These are phyloP conservation scores for Stichopus horrens DNA, from an alignment of 53 echinoderm and acorn worm species.

Conservation along the genomic window DNA sequence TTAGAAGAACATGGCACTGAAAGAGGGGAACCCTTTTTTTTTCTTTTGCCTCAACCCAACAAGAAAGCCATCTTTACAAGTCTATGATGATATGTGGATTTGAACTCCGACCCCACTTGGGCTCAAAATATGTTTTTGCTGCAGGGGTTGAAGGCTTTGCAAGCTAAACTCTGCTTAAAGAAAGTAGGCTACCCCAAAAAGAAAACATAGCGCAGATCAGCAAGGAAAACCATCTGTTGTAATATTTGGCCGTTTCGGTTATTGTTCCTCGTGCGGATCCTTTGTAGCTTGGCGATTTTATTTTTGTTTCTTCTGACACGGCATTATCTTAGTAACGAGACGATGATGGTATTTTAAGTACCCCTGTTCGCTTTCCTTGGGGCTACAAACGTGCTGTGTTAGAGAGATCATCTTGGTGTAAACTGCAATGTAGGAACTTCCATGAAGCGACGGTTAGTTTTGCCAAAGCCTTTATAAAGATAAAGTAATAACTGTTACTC, in stretches of 20 bases:
- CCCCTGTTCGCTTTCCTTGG: neutral
- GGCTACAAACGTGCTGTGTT: conserved; percentile 39
- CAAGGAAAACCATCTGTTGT: conserved; percentile 41
- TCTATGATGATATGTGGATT: conserved; percentile 16
- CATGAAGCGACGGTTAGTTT: no score
- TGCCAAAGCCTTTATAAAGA: no score
- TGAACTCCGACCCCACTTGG: conserved; percentile 15
- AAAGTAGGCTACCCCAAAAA: neutral
- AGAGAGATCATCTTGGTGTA: neutral
- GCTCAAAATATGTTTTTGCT: conserved; percentile 44
- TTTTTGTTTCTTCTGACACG: conserved; percentile 29
- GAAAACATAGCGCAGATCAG: conserved; percentile 24
- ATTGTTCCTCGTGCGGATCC: conserved; percentile 23
- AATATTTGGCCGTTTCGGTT: conserved; percentile 1
- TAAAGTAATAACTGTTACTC: no score
- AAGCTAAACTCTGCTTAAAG: conserved; percentile 8
- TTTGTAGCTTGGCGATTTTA: conserved; percentile 16
- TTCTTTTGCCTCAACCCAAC: neutral
- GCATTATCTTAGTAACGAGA: neutral
- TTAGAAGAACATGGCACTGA: conserved; percentile 10
- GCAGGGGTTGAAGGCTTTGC: conserved; percentile 16
- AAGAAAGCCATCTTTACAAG: neutral
- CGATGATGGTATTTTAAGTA: conserved; percentile 35
- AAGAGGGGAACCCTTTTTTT: neutral
- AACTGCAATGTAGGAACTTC: no score